phyloP scores from a whole-genome alignment of 2,888 invertebrate species.

The Pogonocherus hispidulus region DNA sequence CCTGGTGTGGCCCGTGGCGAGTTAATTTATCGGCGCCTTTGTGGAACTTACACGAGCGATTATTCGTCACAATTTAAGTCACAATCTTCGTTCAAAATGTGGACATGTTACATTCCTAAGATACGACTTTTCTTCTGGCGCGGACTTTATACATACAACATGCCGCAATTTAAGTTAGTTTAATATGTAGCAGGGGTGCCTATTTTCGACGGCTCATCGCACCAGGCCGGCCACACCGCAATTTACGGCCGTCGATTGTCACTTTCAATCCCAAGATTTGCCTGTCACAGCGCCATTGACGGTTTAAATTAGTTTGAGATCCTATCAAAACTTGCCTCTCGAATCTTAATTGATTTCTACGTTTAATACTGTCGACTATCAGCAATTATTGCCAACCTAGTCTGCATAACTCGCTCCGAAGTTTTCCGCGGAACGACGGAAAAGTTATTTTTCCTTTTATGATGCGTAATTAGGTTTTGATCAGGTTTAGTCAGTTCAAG shows the following conservation, averaged over 20 bases:
- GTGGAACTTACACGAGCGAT: too few relatives aligned
- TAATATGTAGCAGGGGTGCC: neutral
- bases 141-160: neutral
- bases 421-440: constrained; percentile 14
- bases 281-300: constrained; percentile 31
- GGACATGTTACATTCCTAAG: too few relatives aligned
- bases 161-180: neutral
- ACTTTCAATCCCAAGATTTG: constrained; percentile 1
- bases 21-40: too few relatives aligned
- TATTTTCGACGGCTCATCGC: neutral
- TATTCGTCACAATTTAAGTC: too few relatives aligned
- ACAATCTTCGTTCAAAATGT: too few relatives aligned
- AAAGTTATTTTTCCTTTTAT: constrained; percentile 9
- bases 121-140: too few relatives aligned
- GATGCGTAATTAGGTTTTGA: constrained; percentile 21
- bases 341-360: constrained; percentile 26
- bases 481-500: constrained; percentile 6
- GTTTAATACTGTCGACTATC: constrained; percentile 31
- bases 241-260: neutral
- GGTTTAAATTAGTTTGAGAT: constrained; percentile 34
- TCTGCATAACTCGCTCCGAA: constrained; percentile 8
- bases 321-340: constrained; percentile 27
- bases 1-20: too few relatives aligned
- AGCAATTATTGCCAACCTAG: constrained; percentile 23
- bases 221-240: neutral